Evolutionary conservation across 2,797 vertebrate genomes (phyloP).

Genomic region (Amazonetta brasiliensis): DNA sequence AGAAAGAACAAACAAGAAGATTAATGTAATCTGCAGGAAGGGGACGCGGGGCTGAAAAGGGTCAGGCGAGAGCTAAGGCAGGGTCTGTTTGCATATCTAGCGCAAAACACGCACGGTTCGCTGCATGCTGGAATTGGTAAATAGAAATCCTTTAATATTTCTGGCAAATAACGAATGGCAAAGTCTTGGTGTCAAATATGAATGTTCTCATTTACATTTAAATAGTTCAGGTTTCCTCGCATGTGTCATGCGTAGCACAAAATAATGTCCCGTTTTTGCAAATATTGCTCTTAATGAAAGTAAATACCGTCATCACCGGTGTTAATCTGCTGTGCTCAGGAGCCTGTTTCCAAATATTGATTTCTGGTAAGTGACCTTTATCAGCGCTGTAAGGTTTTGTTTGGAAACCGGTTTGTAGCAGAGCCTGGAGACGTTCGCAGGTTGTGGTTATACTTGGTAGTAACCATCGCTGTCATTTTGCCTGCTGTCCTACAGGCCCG

Average conservation of each 20-base stretch:
- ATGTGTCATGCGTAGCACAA: neutral
- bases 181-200: constrained; percentile 68
- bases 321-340: constrained; percentile 42
- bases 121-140: constrained; percentile 46
- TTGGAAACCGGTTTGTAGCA: constrained; percentile 13
- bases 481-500: fast-evolving
- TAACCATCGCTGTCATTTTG: neutral
- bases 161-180: constrained; percentile 33
- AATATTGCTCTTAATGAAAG: constrained; percentile 48
- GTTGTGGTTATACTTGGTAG: neutral
- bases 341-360: constrained; percentile 57
- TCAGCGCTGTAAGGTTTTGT: neutral
- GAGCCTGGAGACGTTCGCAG: neutral
- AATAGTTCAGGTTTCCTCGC: constrained; percentile 77
- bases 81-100: neutral
- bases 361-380: constrained; percentile 62
- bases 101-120: neutral
- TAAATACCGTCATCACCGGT: constrained; percentile 38
- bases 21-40: constrained; percentile 55
- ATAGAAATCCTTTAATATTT: constrained; percentile 60
- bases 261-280: constrained; percentile 40
- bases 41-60: constrained; percentile 13
- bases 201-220: constrained; percentile 85
- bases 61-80: neutral
- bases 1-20: constrained; percentile 67